Evolutionary conservation across 2,797 vertebrate species (phyloP).

Genomic region (Euthynnus affinis): DNA sequence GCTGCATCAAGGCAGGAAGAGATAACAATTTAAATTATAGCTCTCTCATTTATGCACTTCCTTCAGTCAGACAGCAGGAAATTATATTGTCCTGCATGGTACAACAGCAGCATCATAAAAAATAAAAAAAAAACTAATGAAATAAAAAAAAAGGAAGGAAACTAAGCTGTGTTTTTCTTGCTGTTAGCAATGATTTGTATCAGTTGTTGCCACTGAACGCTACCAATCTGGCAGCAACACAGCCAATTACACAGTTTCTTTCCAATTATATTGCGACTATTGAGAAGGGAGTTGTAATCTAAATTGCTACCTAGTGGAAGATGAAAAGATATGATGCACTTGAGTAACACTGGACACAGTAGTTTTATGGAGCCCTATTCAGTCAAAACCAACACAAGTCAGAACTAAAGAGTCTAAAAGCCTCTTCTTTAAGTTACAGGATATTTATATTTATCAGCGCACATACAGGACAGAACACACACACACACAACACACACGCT

Average conservation of each 20-base stretch:
- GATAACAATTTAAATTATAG: background rate
- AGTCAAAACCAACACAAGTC: slow-evolving; percentile 4
- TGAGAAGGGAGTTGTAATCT: background rate
- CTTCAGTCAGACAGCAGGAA: slow-evolving; percentile 11
- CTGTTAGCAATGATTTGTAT: background rate
- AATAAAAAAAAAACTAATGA: background rate
- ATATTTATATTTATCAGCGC: background rate
- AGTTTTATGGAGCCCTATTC: slow-evolving; percentile 9
- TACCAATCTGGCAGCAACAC: background rate
- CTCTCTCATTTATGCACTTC: slow-evolving; percentile 1
- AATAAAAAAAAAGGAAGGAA: background rate
- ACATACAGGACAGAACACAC: too few species aligned
- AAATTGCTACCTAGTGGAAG: slow-evolving; percentile 12
- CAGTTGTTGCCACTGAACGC: background rate
- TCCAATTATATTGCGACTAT: background rate
- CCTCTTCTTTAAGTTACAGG: slow-evolving; percentile 10
- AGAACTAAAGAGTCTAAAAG: slow-evolving; percentile 6
- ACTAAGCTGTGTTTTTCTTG: slow-evolving; percentile 8
- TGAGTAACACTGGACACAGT: slow-evolving; percentile 12
- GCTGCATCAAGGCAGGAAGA: slow-evolving; percentile 20
- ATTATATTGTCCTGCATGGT: background rate
- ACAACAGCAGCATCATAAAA: background rate
- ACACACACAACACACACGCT: slow-evolving; percentile 11
- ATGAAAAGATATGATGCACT: slow-evolving; percentile 12
- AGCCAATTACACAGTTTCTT: background rate